phyloP scores from a whole-genome alignment of 2,113 vertebrate genomes.

The Pelvicachromis taeniatus region DNA sequence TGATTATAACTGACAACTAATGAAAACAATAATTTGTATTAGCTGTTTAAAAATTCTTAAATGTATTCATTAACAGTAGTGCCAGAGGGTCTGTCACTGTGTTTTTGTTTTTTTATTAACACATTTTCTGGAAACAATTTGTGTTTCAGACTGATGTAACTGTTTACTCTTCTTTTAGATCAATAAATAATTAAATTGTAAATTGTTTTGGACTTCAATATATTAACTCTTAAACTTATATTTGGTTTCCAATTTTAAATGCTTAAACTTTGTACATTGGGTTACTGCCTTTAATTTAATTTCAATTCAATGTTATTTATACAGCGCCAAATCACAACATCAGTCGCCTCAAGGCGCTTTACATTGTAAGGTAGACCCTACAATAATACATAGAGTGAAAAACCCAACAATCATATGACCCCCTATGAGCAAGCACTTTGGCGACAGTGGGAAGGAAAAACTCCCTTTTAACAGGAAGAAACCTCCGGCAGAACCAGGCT shows the following conservation, averaged over 20 bases:
- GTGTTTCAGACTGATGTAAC: neutral
- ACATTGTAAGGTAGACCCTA: no score
- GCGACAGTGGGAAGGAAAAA: no score
- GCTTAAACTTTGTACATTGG: neutral
- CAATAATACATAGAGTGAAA: no score
- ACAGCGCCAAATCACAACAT: no score
- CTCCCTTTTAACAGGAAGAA: no score
- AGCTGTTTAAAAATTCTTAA: neutral
- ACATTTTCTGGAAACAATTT: neutral
- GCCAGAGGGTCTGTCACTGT: neutral
- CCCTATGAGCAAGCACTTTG: no score
- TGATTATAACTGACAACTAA: no score
- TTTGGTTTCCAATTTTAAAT: neutral
- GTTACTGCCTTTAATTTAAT: neutral
- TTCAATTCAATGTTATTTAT: no score
- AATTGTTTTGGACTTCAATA: neutral
- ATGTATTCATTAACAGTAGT: neutral
- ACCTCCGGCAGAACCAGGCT: no score
- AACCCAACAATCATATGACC: no score
- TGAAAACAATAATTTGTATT: no score
- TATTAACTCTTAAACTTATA: neutral
- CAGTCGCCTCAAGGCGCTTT: no score
- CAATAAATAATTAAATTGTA: neutral
- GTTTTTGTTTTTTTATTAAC: neutral
- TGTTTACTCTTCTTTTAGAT: neutral